Evolutionary conservation across 2,797 vertebrate species (phyloP), one percentile per base, ranked within the genome.

Genomic region (Etheostoma perlongum): DNA sequence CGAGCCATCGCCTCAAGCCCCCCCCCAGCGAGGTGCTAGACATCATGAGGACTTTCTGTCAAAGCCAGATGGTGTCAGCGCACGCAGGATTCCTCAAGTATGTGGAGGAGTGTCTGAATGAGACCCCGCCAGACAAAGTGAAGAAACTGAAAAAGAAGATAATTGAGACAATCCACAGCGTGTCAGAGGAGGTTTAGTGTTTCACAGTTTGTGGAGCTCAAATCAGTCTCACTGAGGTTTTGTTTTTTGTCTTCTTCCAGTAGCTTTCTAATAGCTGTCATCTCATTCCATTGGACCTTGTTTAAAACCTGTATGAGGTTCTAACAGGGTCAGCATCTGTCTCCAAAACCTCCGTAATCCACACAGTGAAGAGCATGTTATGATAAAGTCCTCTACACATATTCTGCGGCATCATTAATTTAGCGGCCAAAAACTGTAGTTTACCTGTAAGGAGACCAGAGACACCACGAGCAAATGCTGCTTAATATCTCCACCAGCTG

Each of bases 81-180:
- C 91, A 93, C 4, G 19, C 83, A 0, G 89, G 90, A 0, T 93
- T 93, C 76, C 84, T 93, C 16, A 91, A 77, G 60, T 93, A 92
- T 8, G 86, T 93, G 18, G 91, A 91, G 83, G 91, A 92, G 61
- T 92, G 87, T 89, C 79, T 93, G 78, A 90, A 91, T 4, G 91
- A 92, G 68, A 82, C 80, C 0, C 86, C 89, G 0, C 86, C 88
- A 0, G 70, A 83, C 48, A 88, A 84, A 62, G 90, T 90, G 25
- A 89, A 72, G 70, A 88, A 76, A 55, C 75, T 93, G 58, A 93
- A 93, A 75, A 89, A 82, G 78, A 85, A 67, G 76, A 92, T 93
- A 0, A 85, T 92, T 4, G 84, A 93, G 55, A 89, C 83, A 0
- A 90, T 93, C 58, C 90, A 92, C 71, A 85, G 78, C 2, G 27